A percentile compares a stretch with the other conserved stretches of the same genome.
phyloP scores from a whole-genome alignment of 2,797 vertebrate species.

The Sebastiscus tertius region DNA sequence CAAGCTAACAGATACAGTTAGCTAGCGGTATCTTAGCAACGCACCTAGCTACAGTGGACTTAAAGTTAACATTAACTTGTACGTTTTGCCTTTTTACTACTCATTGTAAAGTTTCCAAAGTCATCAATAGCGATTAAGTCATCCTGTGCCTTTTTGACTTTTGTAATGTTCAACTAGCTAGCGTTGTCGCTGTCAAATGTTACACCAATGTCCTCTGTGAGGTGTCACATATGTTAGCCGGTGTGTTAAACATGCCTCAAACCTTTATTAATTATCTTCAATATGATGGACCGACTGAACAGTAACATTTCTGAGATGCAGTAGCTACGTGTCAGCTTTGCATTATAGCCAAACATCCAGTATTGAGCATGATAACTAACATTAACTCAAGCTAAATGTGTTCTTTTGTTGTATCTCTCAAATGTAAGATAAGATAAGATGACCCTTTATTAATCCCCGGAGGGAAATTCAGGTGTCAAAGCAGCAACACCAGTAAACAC shows the following conservation, averaged over 20 bases:
- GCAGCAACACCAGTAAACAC: no score
- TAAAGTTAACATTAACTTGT: no score
- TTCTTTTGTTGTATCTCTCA: background rate
- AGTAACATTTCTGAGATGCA: no score
- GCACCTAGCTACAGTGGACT: no score
- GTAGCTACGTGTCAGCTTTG: no score
- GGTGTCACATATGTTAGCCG: background rate
- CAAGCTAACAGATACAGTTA: background rate
- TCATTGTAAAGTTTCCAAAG: rapidly evolving
- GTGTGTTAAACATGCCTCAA: background rate
- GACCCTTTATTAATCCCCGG: no score
- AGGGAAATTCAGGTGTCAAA: no score
- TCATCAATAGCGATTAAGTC: rapidly evolving
- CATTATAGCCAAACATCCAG: background rate
- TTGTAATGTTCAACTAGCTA: background rate
- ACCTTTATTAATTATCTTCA: background rate
- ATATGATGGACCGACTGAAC: background rate
- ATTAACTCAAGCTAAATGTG: background rate
- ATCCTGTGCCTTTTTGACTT: rapidly evolving
- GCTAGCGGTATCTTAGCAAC: background rate
- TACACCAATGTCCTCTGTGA: background rate
- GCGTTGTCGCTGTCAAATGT: background rate
- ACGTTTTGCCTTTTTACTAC: background rate
- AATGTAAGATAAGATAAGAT: background rate
- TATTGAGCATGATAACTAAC: no score